Evolutionary conservation across 2,797 vertebrate species (phyloP), one percentile per base, ranked within the genome.

Genomic region (Anabas testudineus): DNA sequence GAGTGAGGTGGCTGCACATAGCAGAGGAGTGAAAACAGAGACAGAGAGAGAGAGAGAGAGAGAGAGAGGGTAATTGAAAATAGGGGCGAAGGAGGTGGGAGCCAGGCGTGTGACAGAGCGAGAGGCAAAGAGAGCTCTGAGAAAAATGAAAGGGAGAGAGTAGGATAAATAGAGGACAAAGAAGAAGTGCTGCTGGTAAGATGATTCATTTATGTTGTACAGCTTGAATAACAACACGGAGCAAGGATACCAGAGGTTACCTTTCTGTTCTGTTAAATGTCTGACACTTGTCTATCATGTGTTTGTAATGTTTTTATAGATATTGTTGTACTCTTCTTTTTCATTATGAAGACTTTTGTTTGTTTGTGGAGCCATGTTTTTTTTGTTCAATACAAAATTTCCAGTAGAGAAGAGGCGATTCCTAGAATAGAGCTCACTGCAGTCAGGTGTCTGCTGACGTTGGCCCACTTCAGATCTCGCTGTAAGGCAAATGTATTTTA

Each of bases 141-240:
- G 46, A 85, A 76, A 59, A 48, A 83, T 64, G 48, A 78, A 57
- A 68, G 67, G 81, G 61, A 76, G 53, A 54, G 46, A 68, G 63
- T 3, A 43, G 61, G 53, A 70, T 67, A 84, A 74, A 70, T 60
- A 82, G 45, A 71, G 54, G 76, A 84, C 61, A 81, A 54, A 76
- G 75, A 70, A 55, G 56, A 67, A 34, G 67, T 71, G 60, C 62
- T 24, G 69, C 76, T 67, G 91, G 92, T 93, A 90, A 93, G 91
- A 85, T 61, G 19, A 59, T 78, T 89, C 12, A 65, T 53, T 72
- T 76, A 49, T 69, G 53, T 47, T 78, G 83, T 39, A 46, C 46
- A 76, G 57, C 55, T 71, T 55, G 12, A 60, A 55, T 46, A 36
- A 61, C 14, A 45, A 10, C 48, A 55, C n/a, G 14, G 18, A 48